Base-by-base conservation (phyloP, 2,888 invertebrate genomes). In the Meloe dianella region DNA sequence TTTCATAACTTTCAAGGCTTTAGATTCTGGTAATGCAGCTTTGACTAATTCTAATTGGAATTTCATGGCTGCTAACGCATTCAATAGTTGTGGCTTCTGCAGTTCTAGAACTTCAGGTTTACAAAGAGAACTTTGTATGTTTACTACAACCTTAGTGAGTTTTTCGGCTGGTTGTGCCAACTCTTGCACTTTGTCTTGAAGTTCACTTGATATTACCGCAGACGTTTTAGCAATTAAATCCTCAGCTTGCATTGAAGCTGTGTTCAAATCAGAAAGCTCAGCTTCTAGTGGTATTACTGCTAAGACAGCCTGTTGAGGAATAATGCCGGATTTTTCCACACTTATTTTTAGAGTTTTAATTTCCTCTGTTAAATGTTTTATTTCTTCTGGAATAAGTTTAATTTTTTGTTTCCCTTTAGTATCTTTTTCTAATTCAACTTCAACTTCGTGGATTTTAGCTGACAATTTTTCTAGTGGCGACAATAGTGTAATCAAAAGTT, bases 281-380 rank as follows among this genome's bases (percentile, higher is more conserved):
- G 47, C 47, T 9, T 51, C 47, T 51, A 51, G 22, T 20, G 47
- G 47, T 51, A 51, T 51, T 7, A 77, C 56, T 29, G 66, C 67
- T 12, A 71, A 30, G n/a, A 73, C 60, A 8, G 67, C 73, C 66
- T 71, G 60, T 54, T 76, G 74, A 35, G 73, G 67, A 22, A 9
- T 30, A 14, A 17, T 2, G 56, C 60, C 54, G 17, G 51, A 10
- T n/a, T 63, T 54, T 22, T 22, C 8, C 3, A 63, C 20, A 17
- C 24, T 27, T 12, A 30, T 8, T 56, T 35, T 58, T 5, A 66
- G 30, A 10, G 59, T 54, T 17, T 58, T 22, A 29, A 66, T 59
- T 35, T 66, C 59, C 47, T 68, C 8, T 5, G 54, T 56, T n/a
- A 73, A 58, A 29, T 67, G 41, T 64, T 62, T 58, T 2, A 66